Conservation (phyloP, 1,140 invertebrate genomes). For the Diabrotica undecimpunctata region DNA sequence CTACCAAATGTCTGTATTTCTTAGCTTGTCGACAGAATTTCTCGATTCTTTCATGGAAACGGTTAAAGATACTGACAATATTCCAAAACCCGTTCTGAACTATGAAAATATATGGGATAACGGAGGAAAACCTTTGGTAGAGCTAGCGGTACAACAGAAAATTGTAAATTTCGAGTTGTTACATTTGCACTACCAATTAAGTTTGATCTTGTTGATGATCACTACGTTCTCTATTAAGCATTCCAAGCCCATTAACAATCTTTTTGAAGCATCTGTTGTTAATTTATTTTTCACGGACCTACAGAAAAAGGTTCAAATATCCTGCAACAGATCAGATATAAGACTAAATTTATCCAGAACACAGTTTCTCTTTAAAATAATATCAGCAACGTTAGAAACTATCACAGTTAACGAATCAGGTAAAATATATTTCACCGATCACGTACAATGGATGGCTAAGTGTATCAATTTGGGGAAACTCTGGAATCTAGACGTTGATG, state of each 20-base stretch:
- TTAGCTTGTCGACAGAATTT: constrained; percentile 66
- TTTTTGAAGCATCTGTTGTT: constrained; percentile 72
- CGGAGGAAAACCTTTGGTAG: constrained; percentile 62
- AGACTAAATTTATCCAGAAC: constrained; percentile 47
- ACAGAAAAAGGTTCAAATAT: constrained; percentile 34
- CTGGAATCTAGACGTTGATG: constrained; percentile 76
- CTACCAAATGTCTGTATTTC: constrained; percentile 62
- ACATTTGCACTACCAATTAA: constrained; percentile 74
- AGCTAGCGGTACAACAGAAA: constrained; percentile 73
- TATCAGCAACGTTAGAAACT: constrained; percentile 61
- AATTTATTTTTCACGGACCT: constrained; percentile 40
- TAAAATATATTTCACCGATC: constrained; percentile 56
- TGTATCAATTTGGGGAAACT: constrained; percentile 68
- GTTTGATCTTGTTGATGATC: constrained; percentile 72
- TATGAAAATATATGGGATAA: constrained; percentile 70
- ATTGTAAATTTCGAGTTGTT: constrained; percentile 71
- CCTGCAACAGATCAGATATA: constrained; percentile 36
- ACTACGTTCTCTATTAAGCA: constrained; percentile 73
- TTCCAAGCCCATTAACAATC: constrained; percentile 64
- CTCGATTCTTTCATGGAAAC: constrained; percentile 74
- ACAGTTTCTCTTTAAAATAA: constrained; percentile 63
- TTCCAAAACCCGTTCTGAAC: constrained; percentile 52
- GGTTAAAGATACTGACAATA: constrained; percentile 46
- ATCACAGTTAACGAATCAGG: constrained; percentile 52
- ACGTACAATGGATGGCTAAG: constrained; percentile 65